These are phyloP conservation scores for Papilio gigon DNA, from an alignment of 2,888 invertebrate genomes.

Conservation along the genomic window DNA sequence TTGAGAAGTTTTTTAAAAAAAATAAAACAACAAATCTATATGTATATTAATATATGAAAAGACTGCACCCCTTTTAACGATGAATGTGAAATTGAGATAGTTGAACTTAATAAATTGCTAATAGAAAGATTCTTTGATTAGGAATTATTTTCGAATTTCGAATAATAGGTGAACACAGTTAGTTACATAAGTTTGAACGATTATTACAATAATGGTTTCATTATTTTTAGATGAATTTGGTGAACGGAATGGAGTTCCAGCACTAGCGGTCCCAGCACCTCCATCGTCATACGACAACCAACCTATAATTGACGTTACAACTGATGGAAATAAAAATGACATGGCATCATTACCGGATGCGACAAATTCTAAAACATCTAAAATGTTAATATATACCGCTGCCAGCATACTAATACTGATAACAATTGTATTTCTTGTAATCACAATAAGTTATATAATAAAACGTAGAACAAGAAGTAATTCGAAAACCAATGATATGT, in stretches of 20 bases:
- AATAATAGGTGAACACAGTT: too few species aligned
- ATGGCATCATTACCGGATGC: slow-evolving; percentile 50
- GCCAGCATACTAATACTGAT: slow-evolving; percentile 43
- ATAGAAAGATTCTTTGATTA: too few species aligned
- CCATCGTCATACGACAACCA: slow-evolving; percentile 44
- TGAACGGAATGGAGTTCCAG: slow-evolving; percentile 55
- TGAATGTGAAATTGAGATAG: too few species aligned
- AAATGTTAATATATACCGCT: slow-evolving; percentile 46
- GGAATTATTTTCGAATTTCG: too few species aligned
- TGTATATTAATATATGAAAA: too few species aligned
- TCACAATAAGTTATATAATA: slow-evolving; percentile 62
- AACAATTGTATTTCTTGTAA: slow-evolving; percentile 41
- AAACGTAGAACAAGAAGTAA: slow-evolving; percentile 55
- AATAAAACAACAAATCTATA: too few species aligned
- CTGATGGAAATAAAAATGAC: slow-evolving; percentile 8
- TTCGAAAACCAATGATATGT: slow-evolving; percentile 76
- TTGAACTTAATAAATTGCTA: too few species aligned
- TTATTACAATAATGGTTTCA: not conserved
- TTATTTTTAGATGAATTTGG: slow-evolving; percentile 57
- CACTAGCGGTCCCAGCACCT: slow-evolving; percentile 58
- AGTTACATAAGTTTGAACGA: not conserved
- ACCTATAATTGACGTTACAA: slow-evolving; percentile 32
- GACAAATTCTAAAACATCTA: slow-evolving; percentile 42
- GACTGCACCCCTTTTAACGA: too few species aligned
- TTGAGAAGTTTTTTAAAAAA: too few species aligned